Conservation (phyloP, 2,888 invertebrate species). For the Nomada ferruginata region DNA sequence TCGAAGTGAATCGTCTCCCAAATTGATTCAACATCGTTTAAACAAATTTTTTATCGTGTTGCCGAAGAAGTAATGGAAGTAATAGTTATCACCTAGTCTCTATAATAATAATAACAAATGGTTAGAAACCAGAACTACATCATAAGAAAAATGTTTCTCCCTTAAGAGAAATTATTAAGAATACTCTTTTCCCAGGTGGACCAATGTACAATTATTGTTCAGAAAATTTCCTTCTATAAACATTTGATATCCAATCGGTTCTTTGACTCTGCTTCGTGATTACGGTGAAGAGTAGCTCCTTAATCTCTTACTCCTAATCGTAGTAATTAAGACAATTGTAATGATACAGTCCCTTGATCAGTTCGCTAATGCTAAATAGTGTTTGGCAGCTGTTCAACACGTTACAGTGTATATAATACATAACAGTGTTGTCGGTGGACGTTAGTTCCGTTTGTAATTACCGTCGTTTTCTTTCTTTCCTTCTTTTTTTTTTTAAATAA, state of each 20-base stretch:
- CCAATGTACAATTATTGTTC: constrained; percentile 1
- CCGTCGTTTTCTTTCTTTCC: constrained; percentile 13
- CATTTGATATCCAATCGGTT: constrained; percentile 16
- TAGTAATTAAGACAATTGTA: constrained; percentile 49
- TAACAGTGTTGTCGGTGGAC: constrained; percentile 46
- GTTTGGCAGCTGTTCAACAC: constrained; percentile 64
- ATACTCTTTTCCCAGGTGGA: not conserved
- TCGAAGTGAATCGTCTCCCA: constrained; percentile 1
- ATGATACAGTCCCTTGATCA: constrained; percentile 58
- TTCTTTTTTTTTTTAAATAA: constrained; percentile 20
- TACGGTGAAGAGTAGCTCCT: constrained; percentile 35
- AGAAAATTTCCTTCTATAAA: constrained; percentile 26
- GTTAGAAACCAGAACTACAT: not conserved
- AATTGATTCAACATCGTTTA: not conserved
- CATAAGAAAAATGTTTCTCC: constrained; percentile 1
- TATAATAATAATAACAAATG: not conserved
- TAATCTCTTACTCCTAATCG: constrained; percentile 33
- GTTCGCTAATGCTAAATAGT: constrained; percentile 52
- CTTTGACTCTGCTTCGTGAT: constrained; percentile 18
- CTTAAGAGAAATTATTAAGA: not conserved
- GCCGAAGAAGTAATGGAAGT: too few species aligned
- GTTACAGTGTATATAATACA: constrained; percentile 42
- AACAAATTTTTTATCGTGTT: not conserved
- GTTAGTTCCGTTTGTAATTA: constrained; percentile 52
- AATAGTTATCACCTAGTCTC: not conserved